These are phyloP conservation scores for Drosophila teissieri DNA, from an alignment of 1,140 invertebrate genomes.

Conservation along the genomic window DNA sequence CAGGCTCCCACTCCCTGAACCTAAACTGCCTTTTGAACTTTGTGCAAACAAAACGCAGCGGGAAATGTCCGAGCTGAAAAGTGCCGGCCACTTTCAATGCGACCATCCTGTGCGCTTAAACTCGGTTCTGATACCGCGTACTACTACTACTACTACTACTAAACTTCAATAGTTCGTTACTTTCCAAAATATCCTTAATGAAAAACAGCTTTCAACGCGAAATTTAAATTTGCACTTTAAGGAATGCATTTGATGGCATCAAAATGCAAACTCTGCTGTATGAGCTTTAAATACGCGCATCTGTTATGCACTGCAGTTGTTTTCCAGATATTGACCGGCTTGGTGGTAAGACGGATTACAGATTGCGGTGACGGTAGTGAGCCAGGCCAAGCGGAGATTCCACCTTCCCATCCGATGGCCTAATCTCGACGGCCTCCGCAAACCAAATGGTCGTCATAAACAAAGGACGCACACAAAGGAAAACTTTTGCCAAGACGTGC, in stretches of 20 bases:
- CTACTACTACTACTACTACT: neutral
- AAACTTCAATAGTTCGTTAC: too few species aligned
- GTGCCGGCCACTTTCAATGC: slow-evolving; percentile 61
- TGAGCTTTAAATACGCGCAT: slow-evolving; percentile 1
- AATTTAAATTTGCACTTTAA: slow-evolving; percentile 28
- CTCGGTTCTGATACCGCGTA: neutral
- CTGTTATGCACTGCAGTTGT: slow-evolving; percentile 17
- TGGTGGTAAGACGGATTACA: slow-evolving; percentile 36
- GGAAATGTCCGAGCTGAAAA: slow-evolving; percentile 55
- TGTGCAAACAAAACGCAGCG: slow-evolving; percentile 71
- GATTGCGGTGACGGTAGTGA: slow-evolving; percentile 3
- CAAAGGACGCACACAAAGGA: slow-evolving; percentile 50
- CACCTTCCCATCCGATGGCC: slow-evolving; percentile 55
- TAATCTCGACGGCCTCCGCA: slow-evolving; percentile 65
- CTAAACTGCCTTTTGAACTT: slow-evolving; percentile 57
- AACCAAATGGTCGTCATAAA: slow-evolving; percentile 73
- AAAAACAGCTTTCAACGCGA: slow-evolving; percentile 2
- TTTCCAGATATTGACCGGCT: slow-evolving; percentile 59
- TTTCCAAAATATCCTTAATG: neutral
- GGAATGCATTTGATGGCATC: slow-evolving; percentile 33
- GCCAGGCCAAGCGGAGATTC: slow-evolving; percentile 12
- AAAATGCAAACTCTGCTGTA: slow-evolving; percentile 45
- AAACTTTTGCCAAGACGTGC: slow-evolving; percentile 49
- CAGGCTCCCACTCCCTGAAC: neutral
- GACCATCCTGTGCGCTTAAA: neutral